Conservation (phyloP, 92 coral and sea anemone species). For the Siderastrea siderea region DNA sequence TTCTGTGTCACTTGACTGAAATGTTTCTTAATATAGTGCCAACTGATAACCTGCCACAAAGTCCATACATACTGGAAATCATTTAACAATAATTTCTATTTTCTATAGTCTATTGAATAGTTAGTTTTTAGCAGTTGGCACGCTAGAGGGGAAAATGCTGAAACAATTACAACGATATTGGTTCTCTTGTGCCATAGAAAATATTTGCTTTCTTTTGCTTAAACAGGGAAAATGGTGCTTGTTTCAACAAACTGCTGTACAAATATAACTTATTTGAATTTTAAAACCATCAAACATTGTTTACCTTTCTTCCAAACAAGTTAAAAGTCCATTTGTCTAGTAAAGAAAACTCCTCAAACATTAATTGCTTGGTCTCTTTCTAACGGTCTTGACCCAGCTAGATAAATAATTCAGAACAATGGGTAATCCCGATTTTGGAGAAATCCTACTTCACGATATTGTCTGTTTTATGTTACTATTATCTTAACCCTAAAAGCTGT, state of each 20-base stretch:
- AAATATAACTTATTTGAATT: slow-evolving; percentile 4
- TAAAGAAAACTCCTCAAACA: neutral
- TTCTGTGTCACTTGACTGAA: slow-evolving; percentile 4
- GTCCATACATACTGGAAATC: neutral
- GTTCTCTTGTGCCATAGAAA: neutral
- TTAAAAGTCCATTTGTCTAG: neutral
- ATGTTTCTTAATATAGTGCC: neutral
- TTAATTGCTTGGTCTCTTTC: slow-evolving; percentile 10
- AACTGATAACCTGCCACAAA: neutral
- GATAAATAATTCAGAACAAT: slow-evolving; percentile 23
- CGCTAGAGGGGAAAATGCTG: neutral
- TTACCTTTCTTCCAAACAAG: slow-evolving; percentile 11
- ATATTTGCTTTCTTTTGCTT: slow-evolving; percentile 13
- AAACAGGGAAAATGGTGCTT: slow-evolving; percentile 15
- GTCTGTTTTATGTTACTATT: neutral
- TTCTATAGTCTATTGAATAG: neutral
- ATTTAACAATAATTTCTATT: neutral
- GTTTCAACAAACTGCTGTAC: slow-evolving; percentile 18
- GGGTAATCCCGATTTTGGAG: neutral
- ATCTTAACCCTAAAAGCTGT: neutral
- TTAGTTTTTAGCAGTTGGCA: neutral
- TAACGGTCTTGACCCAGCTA: slow-evolving; percentile 28
- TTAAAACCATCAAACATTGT: neutral
- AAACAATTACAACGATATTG: neutral
- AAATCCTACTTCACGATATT: neutral